Evolutionary conservation across 2,797 vertebrate species (phyloP), one percentile per base, ranked within the genome.

Genomic region (Enteromius unitaeniatus): DNA sequence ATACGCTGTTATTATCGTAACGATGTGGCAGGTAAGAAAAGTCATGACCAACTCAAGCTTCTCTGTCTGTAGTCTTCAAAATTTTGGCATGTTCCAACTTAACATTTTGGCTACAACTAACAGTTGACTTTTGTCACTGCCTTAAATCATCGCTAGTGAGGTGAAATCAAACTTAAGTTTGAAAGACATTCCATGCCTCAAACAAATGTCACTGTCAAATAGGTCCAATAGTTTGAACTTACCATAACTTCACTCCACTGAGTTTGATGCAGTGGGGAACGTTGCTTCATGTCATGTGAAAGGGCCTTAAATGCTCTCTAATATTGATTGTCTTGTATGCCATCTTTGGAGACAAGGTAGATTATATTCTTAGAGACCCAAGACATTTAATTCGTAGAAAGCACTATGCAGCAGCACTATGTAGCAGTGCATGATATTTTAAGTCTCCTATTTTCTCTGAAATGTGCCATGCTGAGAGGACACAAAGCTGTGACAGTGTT

Each of bases 401-500:
- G n/a, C 21, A 1, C 62, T 31, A 14, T 34, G 26, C 42, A 37
- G 31, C 60, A 17, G 31, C 7, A 2, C 62, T 21, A 7, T 15
- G 26, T 65, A n/a, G 45, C 77, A 68, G 14, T 53, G 78, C 64
- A 37, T 76, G 68, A 78, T 69, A 67, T 78, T 53, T 34, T 11
- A 31, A 55, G 28, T 68, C 81, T 81, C 64, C 26, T 55, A 34
- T 74, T 75, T 75, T 21, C 78, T 72, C 62, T 79, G 58, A 58
- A 70, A 80, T 82, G 26, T 31, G 7, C 28, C 45, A 62, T 83
- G 76, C 79, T 83, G 83, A 47, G 62, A 85, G 53, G 67, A 21
- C 78, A 87, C 88, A 85, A 84, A 88, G 84, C 86, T 37, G 84
- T 28, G 67, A 70, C 11, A 15, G 40, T 65, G 78, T 76, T 87